phyloP scores from a whole-genome alignment of 2,888 invertebrate species.

The Clanis bilineata region DNA sequence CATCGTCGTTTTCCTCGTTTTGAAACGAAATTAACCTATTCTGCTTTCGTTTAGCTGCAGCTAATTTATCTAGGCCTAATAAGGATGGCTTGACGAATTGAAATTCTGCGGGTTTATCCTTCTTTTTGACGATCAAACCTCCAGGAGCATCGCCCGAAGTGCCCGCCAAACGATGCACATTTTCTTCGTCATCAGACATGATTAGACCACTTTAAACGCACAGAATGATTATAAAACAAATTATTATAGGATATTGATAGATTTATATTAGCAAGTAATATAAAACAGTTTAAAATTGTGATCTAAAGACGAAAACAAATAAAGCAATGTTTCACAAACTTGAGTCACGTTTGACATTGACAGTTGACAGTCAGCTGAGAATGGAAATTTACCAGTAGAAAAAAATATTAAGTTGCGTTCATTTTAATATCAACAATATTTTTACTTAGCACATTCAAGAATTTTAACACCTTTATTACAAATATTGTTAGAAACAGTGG shows the following conservation, averaged over 20 bases:
- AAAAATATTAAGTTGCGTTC: not conserved
- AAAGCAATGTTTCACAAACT: not conserved
- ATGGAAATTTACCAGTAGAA: not conserved
- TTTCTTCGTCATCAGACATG: slow-evolving; percentile 79
- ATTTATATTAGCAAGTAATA: not conserved
- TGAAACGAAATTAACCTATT: slow-evolving; percentile 86
- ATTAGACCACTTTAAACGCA: not conserved
- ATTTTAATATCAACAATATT: not conserved
- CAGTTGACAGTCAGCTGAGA: slow-evolving; percentile 6
- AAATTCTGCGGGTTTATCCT: slow-evolving; percentile 82
- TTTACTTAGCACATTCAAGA: not conserved
- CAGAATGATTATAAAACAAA: not conserved
- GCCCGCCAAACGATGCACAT: slow-evolving; percentile 88
- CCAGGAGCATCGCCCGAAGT: slow-evolving; percentile 85
- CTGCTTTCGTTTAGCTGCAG: slow-evolving; percentile 88
- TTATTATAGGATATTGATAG: too few relatives aligned
- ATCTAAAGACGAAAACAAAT: not conserved
- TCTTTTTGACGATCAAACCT: slow-evolving; percentile 87
- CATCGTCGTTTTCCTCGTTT: slow-evolving; percentile 61
- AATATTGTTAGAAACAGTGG: too few relatives aligned
- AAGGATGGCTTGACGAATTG: slow-evolving; percentile 90
- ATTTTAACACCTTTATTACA: too few relatives aligned
- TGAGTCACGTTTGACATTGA: slow-evolving; percentile 6
- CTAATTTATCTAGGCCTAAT: slow-evolving; percentile 92
- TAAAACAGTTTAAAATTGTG: not conserved